Conservation (phyloP, 2,888 invertebrate species). For the Tethea ocularis region DNA sequence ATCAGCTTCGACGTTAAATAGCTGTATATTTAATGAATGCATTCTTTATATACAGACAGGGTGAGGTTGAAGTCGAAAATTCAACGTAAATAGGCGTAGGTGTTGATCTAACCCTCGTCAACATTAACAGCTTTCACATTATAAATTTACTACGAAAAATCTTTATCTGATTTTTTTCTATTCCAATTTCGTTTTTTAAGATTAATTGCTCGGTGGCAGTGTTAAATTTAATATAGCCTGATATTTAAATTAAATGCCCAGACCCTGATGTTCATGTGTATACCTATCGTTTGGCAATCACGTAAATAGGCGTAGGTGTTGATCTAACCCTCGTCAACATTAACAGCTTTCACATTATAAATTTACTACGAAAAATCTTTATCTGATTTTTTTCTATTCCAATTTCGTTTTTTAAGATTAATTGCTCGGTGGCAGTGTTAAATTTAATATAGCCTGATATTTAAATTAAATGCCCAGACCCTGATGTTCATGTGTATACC, state of each 20-base stretch:
- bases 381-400: neutral
- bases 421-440: neutral
- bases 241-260: neutral
- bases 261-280: neutral
- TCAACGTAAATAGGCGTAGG: neutral
- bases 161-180: neutral
- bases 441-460: neutral
- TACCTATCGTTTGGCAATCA: no score
- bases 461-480: no score
- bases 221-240: neutral
- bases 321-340: slow-evolving; percentile 6
- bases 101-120: slow-evolving; percentile 7
- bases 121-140: neutral
- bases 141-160: neutral
- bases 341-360: neutral
- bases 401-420: neutral
- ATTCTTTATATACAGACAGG: neutral
- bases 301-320: neutral
- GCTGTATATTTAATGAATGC: neutral
- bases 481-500: neutral
- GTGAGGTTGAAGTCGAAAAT: neutral
- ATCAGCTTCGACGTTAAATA: neutral
- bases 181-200: neutral
- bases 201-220: neutral
- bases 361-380: neutral